Base-by-base conservation (phyloP, 2,113 vertebrate genomes). In the Mohoua ochrocephala region DNA sequence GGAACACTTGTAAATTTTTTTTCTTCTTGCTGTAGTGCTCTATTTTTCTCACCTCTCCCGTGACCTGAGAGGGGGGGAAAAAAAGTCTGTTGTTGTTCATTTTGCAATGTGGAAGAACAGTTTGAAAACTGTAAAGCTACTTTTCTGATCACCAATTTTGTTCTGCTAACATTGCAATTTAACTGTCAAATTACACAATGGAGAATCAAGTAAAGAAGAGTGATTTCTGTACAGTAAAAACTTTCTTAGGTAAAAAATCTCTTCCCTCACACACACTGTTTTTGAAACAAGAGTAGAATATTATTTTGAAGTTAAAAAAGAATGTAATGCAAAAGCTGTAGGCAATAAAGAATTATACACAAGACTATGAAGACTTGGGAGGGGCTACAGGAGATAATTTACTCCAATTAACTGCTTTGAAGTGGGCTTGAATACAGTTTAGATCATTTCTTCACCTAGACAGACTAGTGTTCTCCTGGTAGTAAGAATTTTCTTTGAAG, bases 101-200 rank as follows among this genome's bases (percentile, higher is more conserved):
- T 74, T 79, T 86, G 22, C 20, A 89, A 20, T 88, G n/a, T 27
- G 31, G 52, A 96, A 74, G 31, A 95, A 61, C 8, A 71, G 80
- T 84, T 65, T 86, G 71, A 86, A 91, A 89, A 89, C 67, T 44
- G n/a, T n/a, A 30, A 90, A 60, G 31, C 39, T 56, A 61, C 61
- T 91, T 87, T 89, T 61, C 64, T 65, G 54, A 87, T 93, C 64
- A 77, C 10, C 12, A 26, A 27, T 76, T 89, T 87, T 78, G 7
- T 74, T 91, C 60, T 78, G 28, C 6, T 93, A 91, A 91, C 63
- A 47, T 63, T 81, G 28, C 60, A 77, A 87, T 89, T 89, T 84
- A 87, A 67, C 42, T 94, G 82, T 78, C 81, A 94, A 84, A 65
- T 81, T 84, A 91, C 87, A 91, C 37, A 74, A 65, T 2, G 5